Conservation (phyloP, 1,140 invertebrate genomes). For the Pentalonia nigronervosa region DNA sequence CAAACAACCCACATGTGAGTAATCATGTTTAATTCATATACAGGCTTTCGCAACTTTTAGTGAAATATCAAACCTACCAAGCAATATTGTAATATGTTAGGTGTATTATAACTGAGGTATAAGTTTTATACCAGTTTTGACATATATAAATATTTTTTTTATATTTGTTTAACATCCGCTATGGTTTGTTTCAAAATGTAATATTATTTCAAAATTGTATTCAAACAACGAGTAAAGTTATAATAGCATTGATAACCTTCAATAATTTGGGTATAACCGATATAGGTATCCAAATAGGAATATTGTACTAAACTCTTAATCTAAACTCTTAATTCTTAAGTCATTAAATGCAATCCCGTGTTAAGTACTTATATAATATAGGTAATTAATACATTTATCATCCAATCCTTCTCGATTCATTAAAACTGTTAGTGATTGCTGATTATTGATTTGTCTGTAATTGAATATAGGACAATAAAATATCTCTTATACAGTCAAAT, state of each 20-base stretch:
- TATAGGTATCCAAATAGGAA: not conserved
- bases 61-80: not conserved
- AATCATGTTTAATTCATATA: not conserved
- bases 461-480: not conserved
- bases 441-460: not conserved
- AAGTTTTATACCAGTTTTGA: not conserved
- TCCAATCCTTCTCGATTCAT: not conserved
- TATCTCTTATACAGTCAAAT: not conserved
- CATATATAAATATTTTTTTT: not conserved
- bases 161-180: not conserved
- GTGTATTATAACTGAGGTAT: not conserved
- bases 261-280: not conserved
- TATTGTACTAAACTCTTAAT: not conserved
- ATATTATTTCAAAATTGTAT: not conserved
- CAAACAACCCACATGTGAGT: not conserved
- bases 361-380: not conserved
- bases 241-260: not conserved
- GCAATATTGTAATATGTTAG: not conserved
- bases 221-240: not conserved
- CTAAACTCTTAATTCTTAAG: not conserved
- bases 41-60: not conserved
- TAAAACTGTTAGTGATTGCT: not conserved
- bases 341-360: not conserved
- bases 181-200: not conserved
- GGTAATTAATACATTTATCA: not conserved